These are phyloP conservation scores for Pantherophis alleghaniensis DNA, from an alignment of 2,797 vertebrate genomes.

Conservation along the genomic window DNA sequence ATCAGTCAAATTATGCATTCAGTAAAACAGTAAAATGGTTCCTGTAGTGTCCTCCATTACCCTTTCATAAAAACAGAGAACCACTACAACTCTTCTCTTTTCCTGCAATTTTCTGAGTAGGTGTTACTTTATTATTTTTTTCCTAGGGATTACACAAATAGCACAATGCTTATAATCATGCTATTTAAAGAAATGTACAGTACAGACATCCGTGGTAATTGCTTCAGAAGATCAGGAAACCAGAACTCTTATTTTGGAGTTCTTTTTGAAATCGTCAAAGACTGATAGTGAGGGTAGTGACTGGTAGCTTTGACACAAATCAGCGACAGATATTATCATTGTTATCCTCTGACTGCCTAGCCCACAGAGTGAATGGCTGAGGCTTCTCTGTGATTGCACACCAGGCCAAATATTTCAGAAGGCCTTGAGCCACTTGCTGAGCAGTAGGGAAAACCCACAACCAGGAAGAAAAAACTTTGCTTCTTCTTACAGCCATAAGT, in stretches of 20 bases:
- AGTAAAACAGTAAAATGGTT: neutral
- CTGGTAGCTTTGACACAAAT: neutral
- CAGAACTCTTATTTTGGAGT: neutral
- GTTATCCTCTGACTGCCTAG: neutral
- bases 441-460: neutral
- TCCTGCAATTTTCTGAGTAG: neutral
- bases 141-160: neutral
- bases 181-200: neutral
- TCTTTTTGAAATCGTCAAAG: neutral
- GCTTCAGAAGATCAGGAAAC: neutral
- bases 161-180: neutral
- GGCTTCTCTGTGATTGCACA: neutral
- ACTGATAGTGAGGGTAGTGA: neutral
- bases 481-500: neutral
- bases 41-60: neutral
- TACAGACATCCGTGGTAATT: neutral
- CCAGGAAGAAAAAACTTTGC: neutral
- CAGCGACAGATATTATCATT: neutral
- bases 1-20: neutral
- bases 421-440: neutral
- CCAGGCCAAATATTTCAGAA: neutral
- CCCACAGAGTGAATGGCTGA: neutral
- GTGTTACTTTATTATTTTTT: neutral
- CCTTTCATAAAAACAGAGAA: neutral
- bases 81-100: neutral